Evolutionary conservation across 2,113 vertebrate species (phyloP).

Genomic region (Circaetus gallicus): DNA sequence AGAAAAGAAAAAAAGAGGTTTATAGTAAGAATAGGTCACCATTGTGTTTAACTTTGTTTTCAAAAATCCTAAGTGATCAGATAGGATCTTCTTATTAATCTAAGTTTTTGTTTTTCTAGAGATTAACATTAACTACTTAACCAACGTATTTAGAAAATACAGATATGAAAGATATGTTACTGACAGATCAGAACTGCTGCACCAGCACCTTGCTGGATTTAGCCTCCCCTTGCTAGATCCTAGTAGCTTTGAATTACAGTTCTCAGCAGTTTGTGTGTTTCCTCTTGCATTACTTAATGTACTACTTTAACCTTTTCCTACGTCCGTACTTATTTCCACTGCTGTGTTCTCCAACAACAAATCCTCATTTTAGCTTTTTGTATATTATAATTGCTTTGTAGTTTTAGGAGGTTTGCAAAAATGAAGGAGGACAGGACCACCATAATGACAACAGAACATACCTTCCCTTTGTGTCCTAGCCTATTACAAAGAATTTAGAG

Average conservation of each 20-base stretch:
- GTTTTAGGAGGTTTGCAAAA: neutral
- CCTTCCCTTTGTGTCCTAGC: neutral
- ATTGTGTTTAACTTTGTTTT: neutral
- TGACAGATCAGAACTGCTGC: neutral
- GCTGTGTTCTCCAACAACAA: neutral
- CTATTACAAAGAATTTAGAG: neutral
- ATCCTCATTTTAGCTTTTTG: neutral
- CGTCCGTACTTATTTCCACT: neutral
- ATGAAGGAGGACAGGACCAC: neutral
- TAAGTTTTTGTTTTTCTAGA: neutral
- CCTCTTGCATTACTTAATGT: neutral
- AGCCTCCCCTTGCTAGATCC: neutral
- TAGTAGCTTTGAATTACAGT: neutral
- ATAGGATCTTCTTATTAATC: neutral
- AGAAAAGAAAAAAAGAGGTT: neutral
- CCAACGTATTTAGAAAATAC: neutral
- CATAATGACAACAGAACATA: neutral
- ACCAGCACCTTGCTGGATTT: neutral
- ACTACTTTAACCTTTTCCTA: neutral
- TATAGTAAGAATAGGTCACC: neutral
- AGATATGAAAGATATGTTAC: neutral
- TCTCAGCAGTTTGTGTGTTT: neutral
- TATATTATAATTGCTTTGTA: neutral
- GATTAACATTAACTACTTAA: neutral
- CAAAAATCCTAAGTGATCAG: neutral